Evolutionary conservation across 2,888 invertebrate genomes (phyloP), one percentile per base, ranked within the genome.

Genomic region (Drosophila austrosaltans): DNA sequence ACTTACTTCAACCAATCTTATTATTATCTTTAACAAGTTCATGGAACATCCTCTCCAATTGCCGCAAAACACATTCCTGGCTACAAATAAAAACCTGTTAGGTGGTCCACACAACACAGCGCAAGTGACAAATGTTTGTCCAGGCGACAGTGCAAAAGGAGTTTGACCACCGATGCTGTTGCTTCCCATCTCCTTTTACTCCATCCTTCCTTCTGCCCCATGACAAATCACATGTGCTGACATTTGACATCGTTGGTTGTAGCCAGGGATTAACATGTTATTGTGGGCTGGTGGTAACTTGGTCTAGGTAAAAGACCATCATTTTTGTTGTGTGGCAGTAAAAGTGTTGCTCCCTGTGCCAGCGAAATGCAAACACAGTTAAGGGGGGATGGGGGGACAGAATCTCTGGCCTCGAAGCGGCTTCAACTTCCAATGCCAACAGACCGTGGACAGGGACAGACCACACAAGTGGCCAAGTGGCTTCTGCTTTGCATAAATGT

Each of bases 191-290:
- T 66, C 32, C 53, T 40, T 48, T 48, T 48, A 25, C 20, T 39
- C 22, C 30, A 5, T 16, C 16, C 54, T 10, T 32, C 63, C 36
- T 54, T 28, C 16, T 25, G 54, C 53, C 36, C 39, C 59, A 66
- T 79, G 85, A 88, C 85, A 85, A 89, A 88, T 89, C 76, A 79
- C 82, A 78, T 76, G 78, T 77, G 76, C 78, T 80, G 89, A 89
- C 89, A 88, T 79, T 85, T 89, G 87, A 85, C 87, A 85, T 85
- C 72, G 76, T 66, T 58, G 72, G 61, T 39, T 72, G 53, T 62
- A 57, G 22, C 44, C 59, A 53, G 64, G 75, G 76, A 87, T 87
- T 82, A 84, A 82, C 80, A 80, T 84, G 80, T 84, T 76, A 80
- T 82, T 53, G 64, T 60, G 57, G 48, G 25, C 48, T 56, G 60